Base-by-base conservation (phyloP, 2,888 invertebrate species). In the Onthophagus sagittarius region DNA sequence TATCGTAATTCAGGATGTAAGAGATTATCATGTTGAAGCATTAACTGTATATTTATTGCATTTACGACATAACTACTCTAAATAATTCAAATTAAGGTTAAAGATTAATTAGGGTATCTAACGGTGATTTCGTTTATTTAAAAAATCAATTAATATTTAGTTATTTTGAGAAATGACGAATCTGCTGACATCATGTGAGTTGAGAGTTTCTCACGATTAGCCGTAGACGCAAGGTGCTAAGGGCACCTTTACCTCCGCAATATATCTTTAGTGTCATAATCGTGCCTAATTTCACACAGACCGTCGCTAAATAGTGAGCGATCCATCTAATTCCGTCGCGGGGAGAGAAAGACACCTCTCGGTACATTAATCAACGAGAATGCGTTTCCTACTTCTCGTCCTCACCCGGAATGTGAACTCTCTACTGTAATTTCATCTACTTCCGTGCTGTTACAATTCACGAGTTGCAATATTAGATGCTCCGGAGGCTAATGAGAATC, bases 381-480 rank as follows among this genome's bases (percentile, higher is more conserved):
- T 31, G 67, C 32, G 67, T 32, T 31, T 23, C 32, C 23, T 32
- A 32, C 31, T 23, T n/a, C 23, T 31, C 67, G 23, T 23, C 23
- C 67, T 31, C 67, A 23, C 23, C 23, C 67, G 67, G 67, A 67
- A 67, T 67, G 67, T 32, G 31, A 67, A 67, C 67, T 15, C 67
- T 67, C 67, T 67, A 32, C 32, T 67, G 67, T 67, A 67, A 67
- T 67, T 67, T 67, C 67, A 67, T 31, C 67, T n/a, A 31, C 67
- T 67, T 67, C 67, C 67, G 67, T n/a, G 67, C 23, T 67, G 32
- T 6, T 31, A 67, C 23, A 67, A 67, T 23, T 67, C 32, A 67
- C 31, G 67, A 23, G 23, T 67, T 67, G 32, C 32, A 9, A 67
- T 67, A 67, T 67, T 67, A 67, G 39, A 53, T 53, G 39, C 39